These are phyloP conservation scores for Ramphastos sulfuratus DNA, from an alignment of 2,113 vertebrate genomes.

Conservation along the genomic window DNA sequence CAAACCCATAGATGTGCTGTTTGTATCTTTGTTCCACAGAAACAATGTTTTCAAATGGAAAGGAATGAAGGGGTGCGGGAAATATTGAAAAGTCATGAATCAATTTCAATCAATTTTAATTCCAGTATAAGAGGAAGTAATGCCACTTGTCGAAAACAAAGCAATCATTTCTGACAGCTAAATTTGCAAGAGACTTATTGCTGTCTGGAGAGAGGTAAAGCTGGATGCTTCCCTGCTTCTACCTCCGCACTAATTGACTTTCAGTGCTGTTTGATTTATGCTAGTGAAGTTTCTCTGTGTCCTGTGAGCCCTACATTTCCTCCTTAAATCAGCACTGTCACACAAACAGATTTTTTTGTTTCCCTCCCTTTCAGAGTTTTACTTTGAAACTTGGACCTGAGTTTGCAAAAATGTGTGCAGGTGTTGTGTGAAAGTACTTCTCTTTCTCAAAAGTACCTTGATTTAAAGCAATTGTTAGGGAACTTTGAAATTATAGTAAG, in stretches of 20 bases:
- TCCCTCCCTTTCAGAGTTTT: background rate
- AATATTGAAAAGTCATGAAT: slow-evolving; percentile 59
- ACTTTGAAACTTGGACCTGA: background rate
- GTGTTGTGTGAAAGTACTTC: background rate
- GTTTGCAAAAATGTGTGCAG: background rate
- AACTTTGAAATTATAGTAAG: background rate
- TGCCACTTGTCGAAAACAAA: slow-evolving; percentile 66
- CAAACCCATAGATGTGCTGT: background rate
- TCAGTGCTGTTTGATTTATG: slow-evolving; percentile 14
- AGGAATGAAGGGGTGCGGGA: slow-evolving; percentile 23
- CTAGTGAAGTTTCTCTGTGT: slow-evolving; percentile 2
- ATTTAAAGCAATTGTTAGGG: background rate
- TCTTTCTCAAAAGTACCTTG: background rate
- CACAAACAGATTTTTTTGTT: background rate
- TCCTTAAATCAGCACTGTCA: background rate
- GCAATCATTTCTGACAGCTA: slow-evolving; percentile 59
- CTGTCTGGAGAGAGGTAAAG: slow-evolving; percentile 50
- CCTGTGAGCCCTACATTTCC: background rate
- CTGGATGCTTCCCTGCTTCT: slow-evolving; percentile 30
- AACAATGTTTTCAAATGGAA: slow-evolving; percentile 18
- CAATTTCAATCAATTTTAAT: slow-evolving; percentile 66
- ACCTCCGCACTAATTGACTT: slow-evolving; percentile 31
- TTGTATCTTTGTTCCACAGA: slow-evolving; percentile 1
- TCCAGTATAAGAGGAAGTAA: slow-evolving; percentile 61
- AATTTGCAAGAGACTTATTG: slow-evolving; percentile 57